These are phyloP conservation scores for Rugalucina vietnamica DNA, from an alignment of 2,888 invertebrate species.

Conservation along the genomic window DNA sequence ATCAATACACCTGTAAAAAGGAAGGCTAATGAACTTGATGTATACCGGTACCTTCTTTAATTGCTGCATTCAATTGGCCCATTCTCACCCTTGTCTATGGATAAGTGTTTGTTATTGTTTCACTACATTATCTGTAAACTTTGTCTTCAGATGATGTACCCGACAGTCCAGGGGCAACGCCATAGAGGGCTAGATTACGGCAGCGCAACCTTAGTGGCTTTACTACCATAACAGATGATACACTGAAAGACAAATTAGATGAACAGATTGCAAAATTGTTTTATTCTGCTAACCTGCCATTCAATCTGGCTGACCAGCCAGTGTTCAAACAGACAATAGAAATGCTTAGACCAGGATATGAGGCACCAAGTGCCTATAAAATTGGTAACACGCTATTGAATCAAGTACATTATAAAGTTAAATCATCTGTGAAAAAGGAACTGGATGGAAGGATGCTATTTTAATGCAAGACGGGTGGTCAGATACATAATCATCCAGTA, in stretches of 20 bases:
- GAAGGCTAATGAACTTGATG: no score
- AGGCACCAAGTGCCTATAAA: slow-evolving; percentile 35
- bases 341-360: slow-evolving; percentile 44
- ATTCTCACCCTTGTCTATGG: background rate
- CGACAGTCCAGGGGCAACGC: background rate
- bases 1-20: no score
- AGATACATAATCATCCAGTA: slow-evolving; percentile 50
- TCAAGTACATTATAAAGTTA: slow-evolving; percentile 20
- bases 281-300: slow-evolving; percentile 29
- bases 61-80: no score
- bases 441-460: slow-evolving; percentile 38
- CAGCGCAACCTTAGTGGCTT: background rate
- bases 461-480: slow-evolving; percentile 47
- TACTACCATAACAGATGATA: background rate
- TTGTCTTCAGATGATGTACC: background rate
- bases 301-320: slow-evolving; percentile 20
- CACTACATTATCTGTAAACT: no score
- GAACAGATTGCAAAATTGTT: slow-evolving; percentile 18
- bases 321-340: slow-evolving; percentile 30
- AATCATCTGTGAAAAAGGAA: slow-evolving; percentile 16
- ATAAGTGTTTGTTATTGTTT: background rate
- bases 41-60: no score
- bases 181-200: background rate
- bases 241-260: background rate
- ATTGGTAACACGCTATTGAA: slow-evolving; percentile 37